Conservation (phyloP, 2,888 invertebrate species). For the Plutella xylostella region DNA sequence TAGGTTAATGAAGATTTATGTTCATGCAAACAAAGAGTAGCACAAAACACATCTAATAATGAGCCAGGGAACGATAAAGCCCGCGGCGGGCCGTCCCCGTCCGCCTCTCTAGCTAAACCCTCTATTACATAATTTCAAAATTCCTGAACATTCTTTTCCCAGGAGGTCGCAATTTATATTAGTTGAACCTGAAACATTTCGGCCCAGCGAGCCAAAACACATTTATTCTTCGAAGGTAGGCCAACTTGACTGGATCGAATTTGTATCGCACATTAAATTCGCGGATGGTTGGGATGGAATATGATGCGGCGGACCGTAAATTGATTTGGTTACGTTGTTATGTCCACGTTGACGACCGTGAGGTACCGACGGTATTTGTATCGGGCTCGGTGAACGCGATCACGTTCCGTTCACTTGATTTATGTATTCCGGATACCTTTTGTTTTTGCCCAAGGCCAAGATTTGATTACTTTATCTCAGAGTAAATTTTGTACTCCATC, state of each 20-base stretch:
- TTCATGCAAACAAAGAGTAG: too few relatives aligned
- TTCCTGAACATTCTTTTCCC: not conserved
- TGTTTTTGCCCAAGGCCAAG: conserved; percentile 41
- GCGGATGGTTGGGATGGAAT: conserved; percentile 38
- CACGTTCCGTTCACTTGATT: conserved; percentile 60
- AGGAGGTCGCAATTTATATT: conserved; percentile 2
- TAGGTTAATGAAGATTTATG: too few relatives aligned
- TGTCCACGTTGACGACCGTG: conserved; percentile 43
- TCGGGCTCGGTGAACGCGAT: conserved; percentile 58
- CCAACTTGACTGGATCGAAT: conserved; percentile 24
- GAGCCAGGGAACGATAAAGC: too few relatives aligned
- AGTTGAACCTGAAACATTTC: conserved; percentile 2
- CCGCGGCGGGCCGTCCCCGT: too few relatives aligned
- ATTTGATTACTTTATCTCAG: conserved; percentile 43
- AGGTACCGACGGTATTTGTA: conserved; percentile 32
- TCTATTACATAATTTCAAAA: not conserved
- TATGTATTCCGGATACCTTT: conserved; percentile 59
- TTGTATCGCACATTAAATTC: conserved; percentile 36
- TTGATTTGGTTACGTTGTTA: conserved; percentile 64
- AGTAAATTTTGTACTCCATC: conserved; percentile 15
- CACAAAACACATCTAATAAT: too few relatives aligned
- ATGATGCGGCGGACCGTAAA: conserved; percentile 54
- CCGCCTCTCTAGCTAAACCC: too few relatives aligned
- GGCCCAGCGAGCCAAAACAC: conserved; percentile 5
- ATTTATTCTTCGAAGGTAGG: conserved; percentile 1